A percentile compares a stretch with the other conserved stretches of the same genome.
Conservation (phyloP, 2,797 vertebrate species). For the Channa striata region DNA sequence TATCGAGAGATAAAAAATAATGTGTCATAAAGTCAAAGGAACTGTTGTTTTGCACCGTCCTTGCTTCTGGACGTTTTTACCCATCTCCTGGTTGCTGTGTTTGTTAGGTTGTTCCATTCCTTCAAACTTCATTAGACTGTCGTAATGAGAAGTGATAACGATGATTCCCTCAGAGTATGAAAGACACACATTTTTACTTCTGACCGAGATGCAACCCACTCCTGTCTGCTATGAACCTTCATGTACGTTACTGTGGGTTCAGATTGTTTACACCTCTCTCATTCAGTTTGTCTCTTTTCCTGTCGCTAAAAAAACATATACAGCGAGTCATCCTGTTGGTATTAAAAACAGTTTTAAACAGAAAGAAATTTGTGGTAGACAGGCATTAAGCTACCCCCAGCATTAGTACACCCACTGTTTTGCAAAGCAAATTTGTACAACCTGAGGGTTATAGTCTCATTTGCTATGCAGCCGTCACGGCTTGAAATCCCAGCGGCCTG, state of each 20-base stretch:
- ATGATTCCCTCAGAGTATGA: conserved; percentile 31
- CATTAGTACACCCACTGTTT: conserved; percentile 7
- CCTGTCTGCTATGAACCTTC: background rate
- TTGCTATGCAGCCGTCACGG: conserved; percentile 37
- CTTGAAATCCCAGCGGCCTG: conserved; percentile 32
- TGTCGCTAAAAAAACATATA: background rate
- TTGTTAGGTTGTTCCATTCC: conserved; percentile 8
- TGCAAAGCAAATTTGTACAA: conserved; percentile 38
- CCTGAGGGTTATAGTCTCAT: conserved; percentile 49
- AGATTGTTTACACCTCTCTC: no score
- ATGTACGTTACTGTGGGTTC: conserved; percentile 1
- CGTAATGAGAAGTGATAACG: conserved; percentile 15
- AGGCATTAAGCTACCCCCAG: background rate
- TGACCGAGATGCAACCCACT: conserved; percentile 33
- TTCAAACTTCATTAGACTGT: conserved; percentile 26
- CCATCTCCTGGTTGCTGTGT: background rate
- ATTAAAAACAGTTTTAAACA: background rate
- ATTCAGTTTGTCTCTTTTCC: no score
- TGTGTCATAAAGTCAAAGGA: background rate
- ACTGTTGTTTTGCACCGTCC: background rate
- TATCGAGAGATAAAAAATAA: background rate
- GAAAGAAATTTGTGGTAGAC: background rate
- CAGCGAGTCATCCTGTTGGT: background rate
- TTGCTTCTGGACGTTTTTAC: no score
- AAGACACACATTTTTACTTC: conserved; percentile 32